Conservation (phyloP, 2,113 vertebrate genomes). For the Spermophilus dauricus region DNA sequence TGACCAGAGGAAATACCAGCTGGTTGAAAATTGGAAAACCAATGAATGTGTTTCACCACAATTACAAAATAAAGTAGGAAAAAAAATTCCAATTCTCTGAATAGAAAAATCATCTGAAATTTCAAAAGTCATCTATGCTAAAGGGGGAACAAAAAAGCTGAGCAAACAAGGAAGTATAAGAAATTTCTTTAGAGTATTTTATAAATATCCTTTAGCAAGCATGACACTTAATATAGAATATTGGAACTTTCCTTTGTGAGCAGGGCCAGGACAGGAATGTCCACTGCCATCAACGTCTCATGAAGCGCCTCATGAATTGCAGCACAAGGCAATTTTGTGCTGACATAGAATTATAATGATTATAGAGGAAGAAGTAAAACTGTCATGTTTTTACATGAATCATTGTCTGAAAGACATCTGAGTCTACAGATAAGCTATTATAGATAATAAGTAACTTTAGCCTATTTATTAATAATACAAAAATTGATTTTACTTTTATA, state of each 20-base stretch:
- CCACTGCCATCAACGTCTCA: neutral
- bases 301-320: neutral
- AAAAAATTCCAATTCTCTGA: neutral
- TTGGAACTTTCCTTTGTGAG: neutral
- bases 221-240: neutral
- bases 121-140: neutral
- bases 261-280: neutral
- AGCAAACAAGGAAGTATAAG: neutral
- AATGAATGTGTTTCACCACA: neutral
- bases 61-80: neutral
- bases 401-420: neutral
- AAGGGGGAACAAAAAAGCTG: neutral
- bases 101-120: neutral
- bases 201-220: neutral
- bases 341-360: neutral
- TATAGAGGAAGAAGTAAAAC: neutral
- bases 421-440: neutral
- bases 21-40: neutral
- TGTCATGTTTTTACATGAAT: neutral
- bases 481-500: neutral
- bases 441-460: neutral
- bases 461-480: neutral
- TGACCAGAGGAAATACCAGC: neutral
- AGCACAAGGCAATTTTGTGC: neutral
- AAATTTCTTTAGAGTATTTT: neutral